Evolutionary conservation across 2,888 invertebrate species (phyloP).

Genomic region (Tinea semifulvella): DNA sequence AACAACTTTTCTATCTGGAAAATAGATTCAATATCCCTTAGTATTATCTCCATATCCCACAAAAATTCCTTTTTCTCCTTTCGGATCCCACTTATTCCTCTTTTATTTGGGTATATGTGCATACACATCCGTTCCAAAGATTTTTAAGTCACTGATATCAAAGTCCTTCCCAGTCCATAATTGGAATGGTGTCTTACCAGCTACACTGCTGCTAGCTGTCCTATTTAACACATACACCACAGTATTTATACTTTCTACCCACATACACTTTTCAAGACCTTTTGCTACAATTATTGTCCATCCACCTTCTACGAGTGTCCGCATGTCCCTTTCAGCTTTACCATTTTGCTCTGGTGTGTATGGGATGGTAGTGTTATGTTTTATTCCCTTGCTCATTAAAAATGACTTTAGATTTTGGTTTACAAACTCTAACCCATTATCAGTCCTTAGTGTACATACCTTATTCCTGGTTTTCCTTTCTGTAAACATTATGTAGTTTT

Average conservation of each 20-base stretch:
- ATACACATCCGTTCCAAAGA: constrained; percentile 21
- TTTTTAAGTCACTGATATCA: constrained; percentile 19
- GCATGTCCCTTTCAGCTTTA: constrained; percentile 22
- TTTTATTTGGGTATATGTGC: constrained; percentile 20
- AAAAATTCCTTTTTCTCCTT: constrained; percentile 15
- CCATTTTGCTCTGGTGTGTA: constrained; percentile 26
- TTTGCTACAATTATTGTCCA: constrained; percentile 17
- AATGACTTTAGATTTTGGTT: neutral
- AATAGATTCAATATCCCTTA: no score
- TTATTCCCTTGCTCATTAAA: neutral
- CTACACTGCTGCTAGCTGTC: constrained; percentile 20
- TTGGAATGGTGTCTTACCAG: constrained; percentile 25
- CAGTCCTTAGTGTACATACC: neutral
- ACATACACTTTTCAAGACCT: no score
- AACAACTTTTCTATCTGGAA: no score
- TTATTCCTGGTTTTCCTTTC: neutral
- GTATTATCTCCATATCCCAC: constrained; percentile 20
- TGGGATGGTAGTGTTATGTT: constrained; percentile 18
- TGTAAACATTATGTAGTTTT: neutral
- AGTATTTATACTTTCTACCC: constrained; percentile 22
- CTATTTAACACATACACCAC: constrained; percentile 22
- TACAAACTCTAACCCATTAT: constrained; percentile 2
- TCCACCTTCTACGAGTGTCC: constrained; percentile 21
- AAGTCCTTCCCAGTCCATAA: constrained; percentile 22
- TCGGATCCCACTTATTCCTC: constrained; percentile 18